Base-by-base conservation (phyloP, 2,888 invertebrate genomes). In the Dioctria rufipes region DNA sequence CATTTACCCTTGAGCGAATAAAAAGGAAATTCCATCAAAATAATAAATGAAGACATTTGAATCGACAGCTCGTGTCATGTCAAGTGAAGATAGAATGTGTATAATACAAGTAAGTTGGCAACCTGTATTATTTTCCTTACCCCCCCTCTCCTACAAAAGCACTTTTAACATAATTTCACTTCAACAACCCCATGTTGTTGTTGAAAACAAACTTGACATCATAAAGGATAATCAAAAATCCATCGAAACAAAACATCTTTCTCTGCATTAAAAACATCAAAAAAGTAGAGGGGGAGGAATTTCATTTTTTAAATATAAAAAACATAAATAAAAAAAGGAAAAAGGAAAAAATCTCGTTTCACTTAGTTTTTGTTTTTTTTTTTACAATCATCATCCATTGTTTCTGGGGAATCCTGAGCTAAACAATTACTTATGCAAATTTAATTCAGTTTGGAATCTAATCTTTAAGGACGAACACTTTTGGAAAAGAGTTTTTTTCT, bases 351-450 rank as follows among this genome's bases (percentile, higher is more conserved):
- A 43, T 73, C 54, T 25, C 39, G 2, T 61, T 61, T 73, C n/a
- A 8, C n/a, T 11, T 51, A 51, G 51, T 46, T 69, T 39, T 25
- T 25, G 1, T 25, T 25, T 25, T 2, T 65, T 65, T 69, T 69
- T 49, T 69, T 46, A 37, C 39, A 49, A 25, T 46, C 42, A 42
- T 40, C 65, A 40, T 42, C 58, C 73, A 73, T 73, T 73, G 73
- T 73, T 73, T 73, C 60, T 5, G 40, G 60, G 43, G 60, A 37
- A 8, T 25, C 25, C n/a, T 42, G 73, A n/a, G 73, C 73, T 42
- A 73, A 73, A 60, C 73, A 73, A 73, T 73, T 73, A 73, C 73
- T 73, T 73, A 73, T 73, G 73, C 58, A 73, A 73, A 73, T 73
- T 73, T 54, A 73, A 73, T 73, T 73, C 73, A 73, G 58, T 43